phyloP scores from a whole-genome alignment of 2,888 invertebrate genomes.

The Ptycholaimellus sp. region DNA sequence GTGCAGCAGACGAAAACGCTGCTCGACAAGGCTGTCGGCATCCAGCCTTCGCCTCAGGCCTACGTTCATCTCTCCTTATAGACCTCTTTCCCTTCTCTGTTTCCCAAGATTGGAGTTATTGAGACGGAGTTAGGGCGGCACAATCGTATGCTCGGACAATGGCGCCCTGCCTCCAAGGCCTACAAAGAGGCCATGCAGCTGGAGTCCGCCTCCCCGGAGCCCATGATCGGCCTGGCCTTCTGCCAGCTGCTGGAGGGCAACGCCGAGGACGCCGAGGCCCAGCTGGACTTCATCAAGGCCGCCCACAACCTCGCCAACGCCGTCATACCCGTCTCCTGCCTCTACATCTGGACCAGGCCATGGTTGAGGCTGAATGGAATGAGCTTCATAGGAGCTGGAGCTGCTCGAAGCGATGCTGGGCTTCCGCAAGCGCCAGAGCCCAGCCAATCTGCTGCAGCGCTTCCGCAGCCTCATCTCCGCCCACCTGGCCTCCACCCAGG shows the following conservation, averaged over 20 bases:
- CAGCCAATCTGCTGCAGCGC: constrained; percentile 1
- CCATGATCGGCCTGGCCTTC: constrained; percentile 32
- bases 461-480: constrained; percentile 8
- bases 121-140: constrained; percentile 61
- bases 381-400: constrained; percentile 25
- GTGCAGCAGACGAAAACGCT: constrained; percentile 48
- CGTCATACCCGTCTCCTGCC: no score
- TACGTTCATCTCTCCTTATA: no score
- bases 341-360: not conserved
- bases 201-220: constrained; percentile 54
- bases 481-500: constrained; percentile 10
- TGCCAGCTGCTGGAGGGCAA: constrained; percentile 13
- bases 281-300: constrained; percentile 60
- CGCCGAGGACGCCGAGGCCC: constrained; percentile 44
- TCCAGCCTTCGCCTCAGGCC: constrained; percentile 43
- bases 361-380: no score
- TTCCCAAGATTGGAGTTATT: no score
- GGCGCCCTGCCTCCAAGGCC: constrained; percentile 51
- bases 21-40: constrained; percentile 51
- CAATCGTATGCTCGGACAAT: constrained; percentile 45
- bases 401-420: constrained; percentile 29
- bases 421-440: constrained; percentile 22
- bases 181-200: constrained; percentile 57
- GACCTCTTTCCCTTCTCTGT: no score
- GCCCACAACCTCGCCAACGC: constrained; percentile 34